Evolutionary conservation across 2,888 invertebrate genomes (phyloP), one percentile per base, ranked within the genome.

Genomic region (Drosophila vallismaia): DNA sequence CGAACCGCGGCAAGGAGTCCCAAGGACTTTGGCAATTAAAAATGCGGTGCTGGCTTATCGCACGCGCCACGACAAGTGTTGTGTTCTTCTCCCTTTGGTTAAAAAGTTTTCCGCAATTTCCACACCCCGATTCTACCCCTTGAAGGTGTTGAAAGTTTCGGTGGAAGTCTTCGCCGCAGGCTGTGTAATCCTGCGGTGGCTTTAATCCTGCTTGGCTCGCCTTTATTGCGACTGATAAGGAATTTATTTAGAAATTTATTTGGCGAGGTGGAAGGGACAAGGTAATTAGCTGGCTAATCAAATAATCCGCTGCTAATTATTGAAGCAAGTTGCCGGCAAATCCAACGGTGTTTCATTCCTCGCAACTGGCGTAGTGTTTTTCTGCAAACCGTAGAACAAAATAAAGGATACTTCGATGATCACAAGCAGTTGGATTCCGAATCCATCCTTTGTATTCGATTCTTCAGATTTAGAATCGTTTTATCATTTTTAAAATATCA

Each of bases 31-130:
- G 63, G 75, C 87, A 87, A 84, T 84, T 84, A 84, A 86, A 87
- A 86, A 84, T 79, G 84, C 83, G 66, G 62, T 51, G 71, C 70
- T 58, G 51, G 79, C 86, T 87, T 84, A 87, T 84, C 84, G 86
- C 83, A 79, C 87, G 83, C 80, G 75, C 87, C 73, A 53, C 76
- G 76, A 69, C 66, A 59, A 75, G 56, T 84, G 82, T 85, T 72
- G 67, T 9, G 28, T 24, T 26, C 26, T 28, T 26, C 26, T 28
- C 46, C 26, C 31, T 73, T 76, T 76, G 67, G 50, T 49, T 70
- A 53, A 75, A 68, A 81, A 85, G 55, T 82, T 80, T 85, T 76
- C 67, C 72, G 52, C 42, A 54, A 69, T 71, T 79, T 71, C 54
- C 75, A 52, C 55, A 51, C 46, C 38, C 42, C 53, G 12, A 44